Base-by-base conservation (phyloP, 2,797 vertebrate genomes). In the Mionectes olivaceus region DNA sequence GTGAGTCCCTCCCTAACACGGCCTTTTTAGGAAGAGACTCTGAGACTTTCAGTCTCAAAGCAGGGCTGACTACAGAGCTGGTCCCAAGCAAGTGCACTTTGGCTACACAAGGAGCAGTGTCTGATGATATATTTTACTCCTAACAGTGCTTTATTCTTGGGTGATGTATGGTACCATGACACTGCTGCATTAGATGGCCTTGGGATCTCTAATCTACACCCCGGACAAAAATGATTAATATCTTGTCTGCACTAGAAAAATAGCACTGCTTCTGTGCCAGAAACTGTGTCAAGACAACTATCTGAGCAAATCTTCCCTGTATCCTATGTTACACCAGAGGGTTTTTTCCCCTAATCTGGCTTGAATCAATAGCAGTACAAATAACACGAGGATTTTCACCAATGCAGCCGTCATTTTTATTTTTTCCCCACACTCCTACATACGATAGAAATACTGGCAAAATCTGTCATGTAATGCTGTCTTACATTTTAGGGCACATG, bases 301-400 rank as follows among this genome's bases (percentile, higher is more conserved):
- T 7, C 37, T 41, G 47, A 82, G 71, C 82, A 73, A 64, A 75
- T 76, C 55, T 63, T 69, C 47, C 63, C 39, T 44, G 13, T 52
- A 59, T 35, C 67, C 93, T 32, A 49, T 2, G 4, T 35, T 79
- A 43, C 10, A 83, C 53, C 15, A 30, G 47, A 73, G 7, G 15
- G 4, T 1, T 24, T 53, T 49, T 57, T 50, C 46, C 35, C 23
- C 56, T 84, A 37, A 70, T 75, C 33, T 59, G 59, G 15, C 61
- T 90, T 83, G 68, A 64, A 57, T 90, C 81, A 64, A 30, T 80
- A 84, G 73, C 19, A 80, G 56, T 74, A 83, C 24, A 49, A 46
- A 24, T 49, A 93, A 64, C 35, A 67, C 22, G 28, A 39, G 28
- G 37, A 41, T 59, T 76, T 90, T 77, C n/a, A 11, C 44, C 33